A percentile compares a stretch with the other conserved stretches of the same genome.
Conservation (phyloP, 2,888 invertebrate species). For the Diaperis boleti region DNA sequence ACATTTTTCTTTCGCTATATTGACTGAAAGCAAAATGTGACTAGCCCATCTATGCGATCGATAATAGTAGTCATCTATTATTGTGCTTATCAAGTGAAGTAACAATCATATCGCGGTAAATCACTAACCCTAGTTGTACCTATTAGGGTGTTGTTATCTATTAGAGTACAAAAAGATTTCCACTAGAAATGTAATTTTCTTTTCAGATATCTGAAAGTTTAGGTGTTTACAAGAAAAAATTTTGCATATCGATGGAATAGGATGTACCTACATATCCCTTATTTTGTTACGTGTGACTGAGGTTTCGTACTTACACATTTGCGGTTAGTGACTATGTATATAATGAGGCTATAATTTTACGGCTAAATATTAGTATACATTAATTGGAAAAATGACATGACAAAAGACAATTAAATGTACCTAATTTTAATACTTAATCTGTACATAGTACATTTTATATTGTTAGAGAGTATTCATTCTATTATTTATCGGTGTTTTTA, state of each 20-base stretch:
- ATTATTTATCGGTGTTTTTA: constrained; percentile 59
- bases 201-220: constrained; percentile 12
- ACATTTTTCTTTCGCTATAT: not conserved
- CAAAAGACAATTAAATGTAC: constrained; percentile 62
- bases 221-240: constrained; percentile 3
- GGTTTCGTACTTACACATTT: constrained; percentile 50
- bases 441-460: constrained; percentile 60
- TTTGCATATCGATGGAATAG: constrained; percentile 22
- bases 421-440: constrained; percentile 62
- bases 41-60: constrained; percentile 41
- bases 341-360: constrained; percentile 52
- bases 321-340: constrained; percentile 54
- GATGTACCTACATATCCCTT: constrained; percentile 30
- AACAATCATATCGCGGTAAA: constrained; percentile 64
- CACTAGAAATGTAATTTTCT: constrained; percentile 46
- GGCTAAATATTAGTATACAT: constrained; percentile 36
- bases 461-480: constrained; percentile 55
- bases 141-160: constrained; percentile 56
- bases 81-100: constrained; percentile 61
- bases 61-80: constrained; percentile 57
- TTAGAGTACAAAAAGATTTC: constrained; percentile 64
- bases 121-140: constrained; percentile 56
- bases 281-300: constrained; percentile 45
- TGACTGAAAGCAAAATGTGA: not conserved
- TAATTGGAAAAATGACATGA: constrained; percentile 49